A percentile compares a stretch with the other conserved stretches of the same genome.
These are phyloP conservation scores for Philopedon plagiatum DNA, from an alignment of 2,888 invertebrate genomes.

Conservation along the genomic window DNA sequence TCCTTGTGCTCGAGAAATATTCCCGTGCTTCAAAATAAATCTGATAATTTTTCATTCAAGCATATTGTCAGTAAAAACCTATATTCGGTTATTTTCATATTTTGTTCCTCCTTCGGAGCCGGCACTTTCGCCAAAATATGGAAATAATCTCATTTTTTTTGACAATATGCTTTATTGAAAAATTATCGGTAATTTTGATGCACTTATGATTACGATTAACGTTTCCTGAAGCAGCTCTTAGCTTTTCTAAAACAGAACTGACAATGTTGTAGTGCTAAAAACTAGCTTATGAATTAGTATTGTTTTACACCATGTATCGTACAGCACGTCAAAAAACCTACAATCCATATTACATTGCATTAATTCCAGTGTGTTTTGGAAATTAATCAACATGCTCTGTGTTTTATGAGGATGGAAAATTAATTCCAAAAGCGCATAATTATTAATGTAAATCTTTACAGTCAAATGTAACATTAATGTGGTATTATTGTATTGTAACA, in stretches of 20 bases:
- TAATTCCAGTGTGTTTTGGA: not conserved
- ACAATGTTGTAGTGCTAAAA: not conserved
- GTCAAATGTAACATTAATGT: not conserved
- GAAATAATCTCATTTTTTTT: too few relatives aligned
- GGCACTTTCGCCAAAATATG: too few relatives aligned
- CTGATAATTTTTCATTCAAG: too few relatives aligned
- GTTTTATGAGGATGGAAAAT: slow-evolving; percentile 7
- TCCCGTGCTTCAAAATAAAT: too few relatives aligned
- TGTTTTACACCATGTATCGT: not conserved
- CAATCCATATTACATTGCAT: slow-evolving; percentile 4
- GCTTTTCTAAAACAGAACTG: not conserved
- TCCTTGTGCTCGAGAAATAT: too few relatives aligned
- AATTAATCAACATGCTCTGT: slow-evolving; percentile 3
- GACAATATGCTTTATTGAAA: too few relatives aligned
- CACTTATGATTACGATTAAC: too few relatives aligned
- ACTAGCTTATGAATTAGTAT: not conserved
- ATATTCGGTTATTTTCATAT: too few relatives aligned
- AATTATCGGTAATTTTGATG: too few relatives aligned
- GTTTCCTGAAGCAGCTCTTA: too few relatives aligned
- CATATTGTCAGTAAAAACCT: too few relatives aligned
- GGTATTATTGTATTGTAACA: not conserved
- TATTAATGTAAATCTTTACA: slow-evolving; percentile 2
- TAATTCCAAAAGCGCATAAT: not conserved
- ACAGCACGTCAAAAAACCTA: not conserved
- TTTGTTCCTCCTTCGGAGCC: too few relatives aligned